A percentile compares a stretch with the other conserved stretches of the same genome.
Conservation (phyloP, 64 coral and sea anemone species). For the Dendrophyllia cribrosa region DNA sequence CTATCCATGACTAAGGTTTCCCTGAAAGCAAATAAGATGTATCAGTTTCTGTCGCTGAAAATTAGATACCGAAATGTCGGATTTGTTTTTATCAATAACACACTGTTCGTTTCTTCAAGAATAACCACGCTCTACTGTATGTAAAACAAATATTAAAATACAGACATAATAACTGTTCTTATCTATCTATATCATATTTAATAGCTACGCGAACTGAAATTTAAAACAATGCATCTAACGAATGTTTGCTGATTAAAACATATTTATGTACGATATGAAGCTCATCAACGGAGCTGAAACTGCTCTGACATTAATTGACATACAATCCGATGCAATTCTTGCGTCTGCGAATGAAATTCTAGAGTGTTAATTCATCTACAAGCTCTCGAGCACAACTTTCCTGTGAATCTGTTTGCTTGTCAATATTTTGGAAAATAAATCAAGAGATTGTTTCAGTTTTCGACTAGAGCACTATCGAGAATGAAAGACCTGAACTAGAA, state of each 20-base stretch:
- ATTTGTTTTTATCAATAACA: not conserved
- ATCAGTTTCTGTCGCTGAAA: not conserved
- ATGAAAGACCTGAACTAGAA: not conserved
- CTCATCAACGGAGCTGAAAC: not conserved
- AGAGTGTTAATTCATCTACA: not conserved
- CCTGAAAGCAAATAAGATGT: slow-evolving; percentile 31
- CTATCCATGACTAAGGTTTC: not conserved
- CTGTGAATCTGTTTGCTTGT: not conserved
- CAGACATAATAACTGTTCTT: no score
- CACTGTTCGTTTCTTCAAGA: no score
- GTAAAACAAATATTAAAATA: no score
- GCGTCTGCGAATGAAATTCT: not conserved
- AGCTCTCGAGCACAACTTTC: not conserved
- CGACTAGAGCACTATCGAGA: not conserved
- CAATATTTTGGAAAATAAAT: slow-evolving; percentile 5
- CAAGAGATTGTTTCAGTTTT: not conserved
- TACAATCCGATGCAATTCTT: not conserved
- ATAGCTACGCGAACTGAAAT: no score
- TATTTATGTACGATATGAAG: no score
- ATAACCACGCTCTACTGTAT: not conserved
- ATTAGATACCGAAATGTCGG: not conserved
- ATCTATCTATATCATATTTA: no score
- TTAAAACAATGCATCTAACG: no score
- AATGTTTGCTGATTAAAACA: no score
- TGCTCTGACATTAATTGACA: not conserved